Base-by-base conservation (phyloP, 2,113 vertebrate species). In the Fregata magnificens region DNA sequence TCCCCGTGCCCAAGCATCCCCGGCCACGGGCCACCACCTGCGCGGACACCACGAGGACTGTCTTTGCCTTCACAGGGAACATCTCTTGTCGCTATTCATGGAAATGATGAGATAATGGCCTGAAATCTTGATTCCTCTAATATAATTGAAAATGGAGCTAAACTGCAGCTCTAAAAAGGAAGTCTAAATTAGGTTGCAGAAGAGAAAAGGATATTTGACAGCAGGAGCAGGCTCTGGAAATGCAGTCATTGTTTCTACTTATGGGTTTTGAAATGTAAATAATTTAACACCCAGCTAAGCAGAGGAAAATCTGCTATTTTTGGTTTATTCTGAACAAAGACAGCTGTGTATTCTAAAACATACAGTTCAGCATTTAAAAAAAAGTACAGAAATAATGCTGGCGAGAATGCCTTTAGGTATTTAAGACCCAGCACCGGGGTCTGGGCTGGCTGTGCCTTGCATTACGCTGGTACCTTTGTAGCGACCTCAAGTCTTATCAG, bases 221-320 rank as follows among this genome's bases (percentile, higher is more conserved):
- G 93, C 89, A 95, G 78, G 88, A 94, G 88, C 78, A 89, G 88
- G 82, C 86, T 93, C 76, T 93, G 65, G 83, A 97, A 98, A 97
- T 92, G 73, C 90, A 96, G 93, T 87, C 95, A 95, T 97, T 97
- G 95, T 97, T 98, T 98, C 89, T 94, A 90, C 81, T 83, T 96
- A 96, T 77, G 82, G 86, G 93, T 87, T 97, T 96, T 97, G 97
- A 98, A 98, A 98, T 97, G 96, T 97, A 98, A 98, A 98, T 98
- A 97, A 94, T 97, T 98, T 97, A 98, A 95, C 94, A 98, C 90
- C 88, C 93, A 88, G 88, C 88, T 91, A 97, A 74, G 92, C 86
- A 69, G 76, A 97, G 92, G 86, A 92, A 95, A 96, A 95, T 96
- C 82, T 93, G 90, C 96, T 98, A 97, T 98, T 98, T 97, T 91